Conservation (phyloP, 2,888 invertebrate species). For the Caenorhabditis virilis region DNA sequence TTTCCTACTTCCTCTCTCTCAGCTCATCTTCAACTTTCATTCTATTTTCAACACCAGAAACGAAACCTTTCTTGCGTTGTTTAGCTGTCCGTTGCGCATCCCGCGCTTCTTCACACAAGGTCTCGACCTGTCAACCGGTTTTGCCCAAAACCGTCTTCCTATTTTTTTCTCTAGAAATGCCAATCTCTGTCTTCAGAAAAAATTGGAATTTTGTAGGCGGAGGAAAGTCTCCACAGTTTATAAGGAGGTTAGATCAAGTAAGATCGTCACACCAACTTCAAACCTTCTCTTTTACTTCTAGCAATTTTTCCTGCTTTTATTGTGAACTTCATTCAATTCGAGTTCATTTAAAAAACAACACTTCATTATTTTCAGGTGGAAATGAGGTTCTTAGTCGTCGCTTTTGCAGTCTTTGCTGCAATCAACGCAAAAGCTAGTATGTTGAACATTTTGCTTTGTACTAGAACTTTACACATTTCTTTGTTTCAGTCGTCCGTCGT, state of each 20-base stretch:
- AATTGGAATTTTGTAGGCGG: slow-evolving; percentile 5
- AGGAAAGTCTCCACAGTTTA: slow-evolving; percentile 31
- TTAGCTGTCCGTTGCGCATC: background rate
- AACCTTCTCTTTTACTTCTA: background rate
- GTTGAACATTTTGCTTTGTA: background rate
- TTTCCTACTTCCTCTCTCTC: background rate
- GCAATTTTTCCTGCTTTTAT: background rate
- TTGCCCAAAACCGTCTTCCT: background rate
- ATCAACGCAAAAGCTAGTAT: slow-evolving; percentile 27
- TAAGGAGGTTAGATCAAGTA: slow-evolving; percentile 25
- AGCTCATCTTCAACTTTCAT: background rate
- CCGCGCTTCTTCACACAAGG: background rate
- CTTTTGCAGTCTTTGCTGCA: slow-evolving; percentile 11
- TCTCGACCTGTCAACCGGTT: slow-evolving; percentile 1
- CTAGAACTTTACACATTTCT: background rate
- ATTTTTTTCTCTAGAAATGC: background rate
- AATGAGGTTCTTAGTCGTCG: slow-evolving; percentile 25
- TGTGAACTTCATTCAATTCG: background rate
- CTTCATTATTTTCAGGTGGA: slow-evolving; percentile 3
- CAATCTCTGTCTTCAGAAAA: background rate
- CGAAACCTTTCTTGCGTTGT: too few species aligned
- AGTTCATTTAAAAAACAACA: background rate
- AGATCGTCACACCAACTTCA: slow-evolving; percentile 13
- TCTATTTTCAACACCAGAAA: background rate
- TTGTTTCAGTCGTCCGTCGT: slow-evolving; percentile 37